phyloP scores from a whole-genome alignment of 2,797 vertebrate genomes.

The Prionace glauca region DNA sequence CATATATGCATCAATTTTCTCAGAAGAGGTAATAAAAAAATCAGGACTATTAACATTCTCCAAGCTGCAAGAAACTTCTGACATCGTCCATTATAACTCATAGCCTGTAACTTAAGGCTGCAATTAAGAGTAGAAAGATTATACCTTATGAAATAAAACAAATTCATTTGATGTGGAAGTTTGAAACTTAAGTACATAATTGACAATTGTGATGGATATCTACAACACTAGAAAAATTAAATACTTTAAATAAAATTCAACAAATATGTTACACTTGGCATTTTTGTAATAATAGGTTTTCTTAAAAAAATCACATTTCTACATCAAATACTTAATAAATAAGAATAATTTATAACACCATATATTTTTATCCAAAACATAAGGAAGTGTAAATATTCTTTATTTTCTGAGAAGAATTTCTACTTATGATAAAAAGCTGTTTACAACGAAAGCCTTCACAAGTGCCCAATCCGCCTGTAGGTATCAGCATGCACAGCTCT shows the following conservation, averaged over 20 bases:
- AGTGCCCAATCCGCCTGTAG: constrained; percentile 83
- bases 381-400: neutral
- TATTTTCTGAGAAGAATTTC: neutral
- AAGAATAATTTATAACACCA: constrained; percentile 28
- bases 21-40: neutral
- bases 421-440: constrained; percentile 6
- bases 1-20: neutral
- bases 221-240: constrained; percentile 7
- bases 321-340: constrained; percentile 22
- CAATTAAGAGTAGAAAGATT: neutral
- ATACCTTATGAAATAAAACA: neutral
- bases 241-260: constrained; percentile 23
- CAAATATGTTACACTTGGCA: neutral
- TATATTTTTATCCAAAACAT: neutral
- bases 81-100: neutral
- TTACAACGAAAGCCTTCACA: constrained; percentile 66
- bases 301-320: constrained; percentile 23
- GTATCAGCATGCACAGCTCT: constrained; percentile 80
- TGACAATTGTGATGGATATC: neutral
- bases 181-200: neutral
- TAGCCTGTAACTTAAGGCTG: neutral
- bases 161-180: neutral
- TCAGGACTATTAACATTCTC: neutral
- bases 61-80: neutral
- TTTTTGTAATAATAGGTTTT: neutral